Evolutionary conservation across 2,113 vertebrate species (phyloP), one percentile per base, ranked within the genome.

Genomic region (Sinosuthora webbiana): DNA sequence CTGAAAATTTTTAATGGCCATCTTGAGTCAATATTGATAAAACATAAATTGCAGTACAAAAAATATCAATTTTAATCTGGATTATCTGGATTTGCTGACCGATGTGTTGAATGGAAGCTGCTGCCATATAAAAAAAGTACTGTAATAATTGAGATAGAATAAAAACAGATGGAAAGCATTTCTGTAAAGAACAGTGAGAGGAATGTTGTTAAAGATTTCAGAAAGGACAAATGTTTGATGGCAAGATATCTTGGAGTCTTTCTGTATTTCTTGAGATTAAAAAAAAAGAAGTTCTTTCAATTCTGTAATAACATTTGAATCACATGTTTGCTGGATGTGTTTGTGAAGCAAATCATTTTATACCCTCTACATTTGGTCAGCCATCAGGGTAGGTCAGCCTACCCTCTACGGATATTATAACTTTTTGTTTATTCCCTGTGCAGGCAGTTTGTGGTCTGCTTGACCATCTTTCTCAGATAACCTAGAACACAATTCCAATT

Each of bases 401-500:
- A 42, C 4, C 8, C 3, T 62, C 23, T 21, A 8, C 7, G 27
- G 11, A 20, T 28, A 33, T 7, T 45, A 3, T 13, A 45, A 44
- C 2, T 35, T 68, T 86, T 47, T 74, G 10, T 5, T 39, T 63
- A 49, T 53, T 70, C 33, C 16, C 15, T 52, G 4, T 1, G 0
- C 4, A 3, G 13, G 22, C 8, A 87, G 28, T 7, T 39, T 59
- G 15, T n/a, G 25, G 4, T 59, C 45, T 83, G 14, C 8, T 42
- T 53, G 33, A 35, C 9, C 20, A 14, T 53, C 41, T 69, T 87
- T 33, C 23, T 49, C 30, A 74, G 33, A 52, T 52, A 52, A 39
- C 1, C 14, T 1, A 1, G 27, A 24, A 60, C 30, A 60, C 0
- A 7, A 53, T 37, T 88, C 12, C n/a, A 65, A 17, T 30, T 18